Evolutionary conservation across 1,140 invertebrate genomes (phyloP), one percentile per base, ranked within the genome.

Genomic region (Drosophila lowei): DNA sequence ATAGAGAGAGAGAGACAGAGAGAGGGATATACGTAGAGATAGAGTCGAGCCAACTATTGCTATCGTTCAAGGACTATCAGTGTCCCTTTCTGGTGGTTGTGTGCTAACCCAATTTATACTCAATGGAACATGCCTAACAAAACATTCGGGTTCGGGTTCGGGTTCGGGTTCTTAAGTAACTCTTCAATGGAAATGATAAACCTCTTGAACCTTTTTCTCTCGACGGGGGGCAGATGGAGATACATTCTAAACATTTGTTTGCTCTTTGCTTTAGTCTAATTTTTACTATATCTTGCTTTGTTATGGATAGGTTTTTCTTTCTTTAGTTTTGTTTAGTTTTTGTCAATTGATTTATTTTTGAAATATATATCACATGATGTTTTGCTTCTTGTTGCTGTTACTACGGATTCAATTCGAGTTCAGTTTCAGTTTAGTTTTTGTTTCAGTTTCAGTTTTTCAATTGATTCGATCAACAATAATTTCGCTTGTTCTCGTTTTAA

Each of bases 281-380:
- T 81, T 77, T 58, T 44, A 53, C 77, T 81, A 67, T 67, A 55
- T 72, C 64, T 62, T 47, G 57, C 60, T 55, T 28, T 43, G 30
- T 53, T 56, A 70, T 63, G 66, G 65, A 57, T 77, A 77, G 52
- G 72, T 55, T 63, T 65, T 49, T 79, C 48, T 57, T 55, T 18
- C 21, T 72, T 67, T 59, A 25, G 28, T 23, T 46, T 68, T 59
- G 46, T 43, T 54, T 76, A 65, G 61, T 81, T 73, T 81, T 73
- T 81, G 54, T 63, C 68, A 59, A 76, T 88, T 83, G 72, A 78
- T 72, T 79, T 89, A 85, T 89, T 89, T 80, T 89, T 85, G 79
- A 89, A 89, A 89, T 89, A 85, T 77, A 89, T 89, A 89, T 89
- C 84, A 86, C 84, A 86, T 83, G 83, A 89, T 78, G 68, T 80